Evolutionary conservation across 2,113 vertebrate genomes (phyloP).

Genomic region (Rana temporaria): DNA sequence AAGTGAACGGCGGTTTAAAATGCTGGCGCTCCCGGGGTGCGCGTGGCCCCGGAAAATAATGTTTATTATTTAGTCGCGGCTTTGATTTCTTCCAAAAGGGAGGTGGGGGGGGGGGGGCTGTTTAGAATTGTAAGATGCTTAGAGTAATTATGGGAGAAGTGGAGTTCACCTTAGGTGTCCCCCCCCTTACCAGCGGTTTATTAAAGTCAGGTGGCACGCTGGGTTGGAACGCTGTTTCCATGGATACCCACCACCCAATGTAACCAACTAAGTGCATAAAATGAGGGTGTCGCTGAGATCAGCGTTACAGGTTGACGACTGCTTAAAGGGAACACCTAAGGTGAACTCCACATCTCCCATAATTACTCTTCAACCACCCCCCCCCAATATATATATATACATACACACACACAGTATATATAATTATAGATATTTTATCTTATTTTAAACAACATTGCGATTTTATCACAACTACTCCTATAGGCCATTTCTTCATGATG

Average conservation of each 20-base stretch:
- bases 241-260: slow-evolving; percentile 65
- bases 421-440: too few relatives aligned
- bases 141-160: slow-evolving; percentile 52
- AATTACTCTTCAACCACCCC: too few relatives aligned
- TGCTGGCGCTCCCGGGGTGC: neutral
- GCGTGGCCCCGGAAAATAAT: neutral
- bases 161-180: slow-evolving; percentile 59
- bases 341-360: too few relatives aligned
- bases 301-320: neutral
- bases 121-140: neutral
- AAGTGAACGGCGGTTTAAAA: slow-evolving; percentile 39
- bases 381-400: neutral
- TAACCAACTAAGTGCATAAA: slow-evolving; percentile 60
- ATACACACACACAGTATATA: too few relatives aligned
- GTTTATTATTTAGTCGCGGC: slow-evolving; percentile 13
- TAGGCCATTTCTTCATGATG: too few relatives aligned
- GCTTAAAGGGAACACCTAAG: slow-evolving; percentile 28
- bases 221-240: slow-evolving; percentile 63
- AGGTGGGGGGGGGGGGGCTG: neutral
- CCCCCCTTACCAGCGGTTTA: slow-evolving; percentile 4
- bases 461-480: too few relatives aligned
- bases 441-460: too few relatives aligned
- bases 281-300: slow-evolving; percentile 57
- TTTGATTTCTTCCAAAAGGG: slow-evolving; percentile 47
- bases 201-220: slow-evolving; percentile 62